Percentiles rank a stretch among this genome's conserved stretches.
Conservation (phyloP, 1,140 invertebrate species). For the Coboldia fuscipes region DNA sequence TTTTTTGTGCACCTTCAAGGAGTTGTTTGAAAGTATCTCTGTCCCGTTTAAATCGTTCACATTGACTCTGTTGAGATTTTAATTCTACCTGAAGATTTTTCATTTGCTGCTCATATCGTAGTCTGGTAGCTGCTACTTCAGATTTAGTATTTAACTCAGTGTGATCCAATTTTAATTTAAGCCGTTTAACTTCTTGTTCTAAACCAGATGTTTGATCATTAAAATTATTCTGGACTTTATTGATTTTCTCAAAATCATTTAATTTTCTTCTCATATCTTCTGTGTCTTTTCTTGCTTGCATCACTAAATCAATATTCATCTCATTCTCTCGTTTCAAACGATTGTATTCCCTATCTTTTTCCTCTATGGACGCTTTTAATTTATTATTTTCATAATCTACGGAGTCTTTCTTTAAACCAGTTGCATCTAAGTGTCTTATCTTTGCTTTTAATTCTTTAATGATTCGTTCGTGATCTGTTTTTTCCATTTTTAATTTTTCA, state of each 20-base stretch:
- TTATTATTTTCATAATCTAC: conserved; percentile 39
- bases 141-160: conserved; percentile 62
- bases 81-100: conserved; percentile 70
- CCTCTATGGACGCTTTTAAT: conserved; percentile 43
- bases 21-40: conserved; percentile 80
- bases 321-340: conserved; percentile 48
- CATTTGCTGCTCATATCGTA: conserved; percentile 73
- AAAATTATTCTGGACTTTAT: conserved; percentile 58
- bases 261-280: conserved; percentile 62
- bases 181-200: conserved; percentile 49
- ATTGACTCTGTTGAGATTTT: conserved; percentile 35
- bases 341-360: conserved; percentile 51
- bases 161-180: conserved; percentile 42
- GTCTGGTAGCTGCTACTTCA: conserved; percentile 65
- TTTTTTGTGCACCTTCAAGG: conserved; percentile 66
- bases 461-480: conserved; percentile 31
- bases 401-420: conserved; percentile 18
- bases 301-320: conserved; percentile 43
- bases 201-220: conserved; percentile 46
- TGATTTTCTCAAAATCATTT: conserved; percentile 67
- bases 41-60: conserved; percentile 57
- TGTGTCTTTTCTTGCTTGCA: conserved; percentile 41
- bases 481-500: conserved; percentile 10
- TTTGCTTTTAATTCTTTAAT: conserved; percentile 40
- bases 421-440: conserved; percentile 20